These are phyloP conservation scores for Heteromormyrus szaboi DNA, from an alignment of 2,797 vertebrate species.

Conservation along the genomic window DNA sequence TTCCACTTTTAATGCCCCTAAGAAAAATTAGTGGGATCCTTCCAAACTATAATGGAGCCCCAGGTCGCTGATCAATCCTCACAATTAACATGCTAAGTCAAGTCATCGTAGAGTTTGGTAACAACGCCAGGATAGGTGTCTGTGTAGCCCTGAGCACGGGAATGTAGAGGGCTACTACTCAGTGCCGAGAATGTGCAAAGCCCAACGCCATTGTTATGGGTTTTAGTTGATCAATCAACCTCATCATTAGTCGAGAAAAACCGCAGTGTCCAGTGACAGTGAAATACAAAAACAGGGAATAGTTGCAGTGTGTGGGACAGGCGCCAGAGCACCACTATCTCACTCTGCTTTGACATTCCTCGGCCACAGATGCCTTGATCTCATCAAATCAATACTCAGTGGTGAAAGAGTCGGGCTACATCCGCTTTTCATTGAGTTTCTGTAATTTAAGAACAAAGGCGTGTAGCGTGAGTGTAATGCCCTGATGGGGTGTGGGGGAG, in stretches of 20 bases:
- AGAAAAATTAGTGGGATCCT: not conserved
- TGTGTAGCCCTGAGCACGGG: constrained; percentile 33
- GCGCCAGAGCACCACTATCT: not conserved
- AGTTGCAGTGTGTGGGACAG: not conserved
- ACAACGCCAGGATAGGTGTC: constrained; percentile 19
- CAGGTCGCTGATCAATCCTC: constrained; percentile 10
- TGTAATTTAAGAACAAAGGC: not conserved
- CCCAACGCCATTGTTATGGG: constrained; percentile 49
- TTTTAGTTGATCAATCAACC: not conserved
- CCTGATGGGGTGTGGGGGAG: not conserved
- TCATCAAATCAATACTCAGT: not conserved
- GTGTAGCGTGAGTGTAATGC: not conserved
- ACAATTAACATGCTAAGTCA: constrained; percentile 15
- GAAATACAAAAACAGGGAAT: not conserved
- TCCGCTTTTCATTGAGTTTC: not conserved
- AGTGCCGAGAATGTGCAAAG: constrained; percentile 26
- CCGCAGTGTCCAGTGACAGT: no score
- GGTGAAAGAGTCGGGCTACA: not conserved
- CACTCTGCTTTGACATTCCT: not conserved
- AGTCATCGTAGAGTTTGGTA: not conserved
- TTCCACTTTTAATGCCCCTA: not conserved
- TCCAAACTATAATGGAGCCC: not conserved
- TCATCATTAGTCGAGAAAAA: not conserved
- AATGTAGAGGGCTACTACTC: constrained; percentile 35
- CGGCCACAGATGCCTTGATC: not conserved